Percentiles rank a stretch among this genome's conserved stretches.
Conservation (phyloP, 2,113 vertebrate genomes). For the Xenopus laevis region DNA sequence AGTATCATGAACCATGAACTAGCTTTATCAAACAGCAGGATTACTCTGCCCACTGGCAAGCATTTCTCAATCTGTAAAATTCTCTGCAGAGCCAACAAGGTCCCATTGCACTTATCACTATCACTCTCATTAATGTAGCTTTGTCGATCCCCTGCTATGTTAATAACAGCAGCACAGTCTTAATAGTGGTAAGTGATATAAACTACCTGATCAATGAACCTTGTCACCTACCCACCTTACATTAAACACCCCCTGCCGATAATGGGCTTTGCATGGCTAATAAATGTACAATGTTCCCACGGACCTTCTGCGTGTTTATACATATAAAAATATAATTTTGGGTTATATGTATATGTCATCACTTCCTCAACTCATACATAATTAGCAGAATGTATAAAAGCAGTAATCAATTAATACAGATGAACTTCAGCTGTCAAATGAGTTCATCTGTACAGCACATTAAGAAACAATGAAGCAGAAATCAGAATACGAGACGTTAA, state of each 20-base stretch:
- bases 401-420: no score
- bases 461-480: no score
- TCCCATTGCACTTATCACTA: slow-evolving; percentile 39
- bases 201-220: slow-evolving; percentile 44
- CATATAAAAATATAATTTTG: no score
- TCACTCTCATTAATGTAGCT: slow-evolving; percentile 38
- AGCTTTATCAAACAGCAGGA: slow-evolving; percentile 42
- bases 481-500: no score
- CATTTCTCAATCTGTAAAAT: slow-evolving; percentile 23
- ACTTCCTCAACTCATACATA: no score
- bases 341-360: no score
- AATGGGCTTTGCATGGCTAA: slow-evolving; percentile 36
- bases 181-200: slow-evolving; percentile 42
- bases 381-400: no score
- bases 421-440: no score
- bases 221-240: slow-evolving; percentile 39
- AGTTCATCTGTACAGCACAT: no score
- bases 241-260: slow-evolving; percentile 34
- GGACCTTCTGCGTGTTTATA: no score
- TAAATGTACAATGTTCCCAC: slow-evolving; percentile 9
- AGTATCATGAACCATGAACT: slow-evolving; percentile 32
- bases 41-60: slow-evolving; percentile 35
- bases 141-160: slow-evolving; percentile 37
- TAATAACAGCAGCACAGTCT: slow-evolving; percentile 31
- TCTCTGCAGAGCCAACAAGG: slow-evolving; percentile 24